phyloP scores from a whole-genome alignment of 2,888 invertebrate species.

The Rhorus exstirpatorius region DNA sequence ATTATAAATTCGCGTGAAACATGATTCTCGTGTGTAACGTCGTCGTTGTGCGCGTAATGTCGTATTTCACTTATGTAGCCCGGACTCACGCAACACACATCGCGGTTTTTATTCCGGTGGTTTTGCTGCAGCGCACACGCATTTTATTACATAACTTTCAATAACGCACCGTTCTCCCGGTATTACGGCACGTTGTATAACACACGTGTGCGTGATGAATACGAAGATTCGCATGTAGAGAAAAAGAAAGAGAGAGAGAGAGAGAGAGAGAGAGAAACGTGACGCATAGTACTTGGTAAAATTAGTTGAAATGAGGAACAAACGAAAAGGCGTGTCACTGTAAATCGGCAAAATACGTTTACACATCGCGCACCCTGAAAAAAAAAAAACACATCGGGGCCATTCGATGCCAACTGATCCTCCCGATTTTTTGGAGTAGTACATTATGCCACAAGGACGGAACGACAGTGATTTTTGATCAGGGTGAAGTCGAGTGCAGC shows the following conservation, averaged over 20 bases:
- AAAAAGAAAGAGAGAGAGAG: not conserved
- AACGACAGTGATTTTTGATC: too few species aligned
- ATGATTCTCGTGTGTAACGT: constrained; percentile 52
- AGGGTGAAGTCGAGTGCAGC: too few species aligned
- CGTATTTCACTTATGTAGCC: constrained; percentile 10
- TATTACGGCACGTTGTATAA: constrained; percentile 65
- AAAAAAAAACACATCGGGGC: not conserved
- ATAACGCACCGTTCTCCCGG: constrained; percentile 57
- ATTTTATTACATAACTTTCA: constrained; percentile 61
- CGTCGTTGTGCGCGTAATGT: not conserved
- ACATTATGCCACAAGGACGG: too few species aligned
- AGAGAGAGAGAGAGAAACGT: not conserved
- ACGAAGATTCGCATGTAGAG: not conserved
- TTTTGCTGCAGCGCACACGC: constrained; percentile 20
- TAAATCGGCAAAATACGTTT: constrained; percentile 19
- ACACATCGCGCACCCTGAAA: constrained; percentile 15
- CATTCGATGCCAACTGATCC: too few species aligned
- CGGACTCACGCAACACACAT: constrained; percentile 50
- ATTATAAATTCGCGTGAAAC: constrained; percentile 59
- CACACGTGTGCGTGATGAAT: constrained; percentile 25
- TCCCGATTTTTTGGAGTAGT: too few species aligned
- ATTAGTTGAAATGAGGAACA: constrained; percentile 49
- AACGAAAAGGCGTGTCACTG: constrained; percentile 42
- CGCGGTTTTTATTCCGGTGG: constrained; percentile 30
- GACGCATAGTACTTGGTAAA: constrained; percentile 12